Base-by-base conservation (phyloP, 2,797 vertebrate genomes). In the Takifugu rubripes region DNA sequence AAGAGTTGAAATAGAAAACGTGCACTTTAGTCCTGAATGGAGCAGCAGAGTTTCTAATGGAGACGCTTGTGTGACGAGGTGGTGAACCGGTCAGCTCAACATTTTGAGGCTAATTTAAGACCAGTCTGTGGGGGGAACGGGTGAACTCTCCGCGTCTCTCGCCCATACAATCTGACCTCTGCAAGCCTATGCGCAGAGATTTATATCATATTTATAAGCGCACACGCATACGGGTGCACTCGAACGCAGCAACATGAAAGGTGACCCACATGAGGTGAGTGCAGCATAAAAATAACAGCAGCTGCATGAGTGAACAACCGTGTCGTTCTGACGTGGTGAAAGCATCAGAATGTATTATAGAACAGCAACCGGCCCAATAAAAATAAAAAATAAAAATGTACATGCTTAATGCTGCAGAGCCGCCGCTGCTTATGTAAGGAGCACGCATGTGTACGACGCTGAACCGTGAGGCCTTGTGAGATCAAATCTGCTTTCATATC, bases 401-500 rank as follows among this genome's bases (percentile, higher is more conserved):
- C 31, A 17, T 60, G 56, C 53, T 56, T 54, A 63, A 78, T 61
- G 25, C 69, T 79, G 72, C 66, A 79, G 72, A 62, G 69, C 59
- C 65, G 75, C 63, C 54, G 52, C 59, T 56, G 77, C 75, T 89
- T 87, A 84, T 60, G 52, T 84, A 83, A 82, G 82, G 71, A 73
- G 75, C 56, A 58, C 58, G 70, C 59, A 66, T 51, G 65, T 72
- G 66, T 74, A 77, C 62, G 52, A 75, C 6, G 61, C 74, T 78
- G 68, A 78, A 77, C 75, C 2, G 31, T 72, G 59, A 68, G 60
- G 75, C 68, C 70, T 66, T 62, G 58, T 6, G 49, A 84, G 81
- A 83, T 87, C 77, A 47, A 67, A 56, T 48, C 83, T 84, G 77
- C 67, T 74, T 84, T 88, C 63, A 86, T 55, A 54, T 85, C 86